Evolutionary conservation across 2,888 invertebrate species (phyloP), one percentile per base, ranked within the genome.

Genomic region (Sphinx pinastri): DNA sequence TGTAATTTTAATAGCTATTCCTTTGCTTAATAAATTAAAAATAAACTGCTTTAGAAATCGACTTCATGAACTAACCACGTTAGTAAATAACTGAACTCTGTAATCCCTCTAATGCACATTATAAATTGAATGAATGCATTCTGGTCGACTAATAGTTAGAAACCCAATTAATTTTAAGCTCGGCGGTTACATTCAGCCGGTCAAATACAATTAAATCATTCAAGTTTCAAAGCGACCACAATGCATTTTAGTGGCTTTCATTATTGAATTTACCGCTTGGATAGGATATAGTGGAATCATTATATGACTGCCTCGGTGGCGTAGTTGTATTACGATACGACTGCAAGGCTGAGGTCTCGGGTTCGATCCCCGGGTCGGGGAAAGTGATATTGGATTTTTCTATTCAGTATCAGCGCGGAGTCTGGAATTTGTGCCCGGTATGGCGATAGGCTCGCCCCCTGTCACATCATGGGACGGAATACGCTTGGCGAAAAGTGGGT

Each of bases 111-210:
- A 63, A 58, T 14, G 13, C 58, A 49, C 47, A 7, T 38, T 19
- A 63, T 49, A 49, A 16, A 49, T 63, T 47, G 11, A 19, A 49
- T 49, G 4, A 12, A 63, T 63, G 16, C 47, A 7, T 47, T 63
- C 47, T 63, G 60, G 19, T 45, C 19, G 45, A 47, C 1, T 45
- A 60, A 47, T 60, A 63, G 47, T 63, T 63, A 19, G 63, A 13
- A 63, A 49, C 49, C 63, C 19, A 63, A 63, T 63, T 63, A 63
- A 19, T 63, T 63, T 63, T 63, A 63, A 19, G 49, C n/a, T 45
- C 19, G 7, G 49, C 49, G 63, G 63, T 63, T 19, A 6, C 19
- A 49, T 49, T 63, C 49, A 49, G 13, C 47, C 6, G 12, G 63
- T 16, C 49, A 49, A 19, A 49, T 63, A 63, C 47, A 49, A 63